These are phyloP conservation scores for Orius laevigatus DNA, from an alignment of 1,140 invertebrate genomes.

Conservation along the genomic window DNA sequence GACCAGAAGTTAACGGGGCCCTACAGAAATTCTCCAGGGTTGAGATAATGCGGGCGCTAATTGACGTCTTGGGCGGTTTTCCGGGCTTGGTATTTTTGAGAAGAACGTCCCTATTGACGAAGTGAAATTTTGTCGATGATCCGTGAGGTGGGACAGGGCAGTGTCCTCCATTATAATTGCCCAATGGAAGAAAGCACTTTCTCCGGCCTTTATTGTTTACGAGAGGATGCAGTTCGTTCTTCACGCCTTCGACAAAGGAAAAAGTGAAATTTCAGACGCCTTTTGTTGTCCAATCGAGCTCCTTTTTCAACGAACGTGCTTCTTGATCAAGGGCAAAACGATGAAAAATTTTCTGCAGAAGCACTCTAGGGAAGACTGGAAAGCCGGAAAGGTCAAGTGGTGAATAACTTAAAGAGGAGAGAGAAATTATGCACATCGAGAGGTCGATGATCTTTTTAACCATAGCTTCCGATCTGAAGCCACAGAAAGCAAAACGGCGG, in stretches of 20 bases:
- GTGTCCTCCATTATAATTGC: slow-evolving; percentile 4
- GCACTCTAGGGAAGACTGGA: neutral
- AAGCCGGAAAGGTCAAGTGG: too few species aligned
- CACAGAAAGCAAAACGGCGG: too few species aligned
- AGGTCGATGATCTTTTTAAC: slow-evolving; percentile 25
- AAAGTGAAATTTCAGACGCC: slow-evolving; percentile 6
- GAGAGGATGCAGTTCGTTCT: neutral
- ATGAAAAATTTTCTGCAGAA: neutral
- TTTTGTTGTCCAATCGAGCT: neutral
- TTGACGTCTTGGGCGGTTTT: neutral
- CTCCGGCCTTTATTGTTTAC: neutral
- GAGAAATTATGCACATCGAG: neutral
- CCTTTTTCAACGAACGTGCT: neutral
- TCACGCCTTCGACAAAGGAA: slow-evolving; percentile 1
- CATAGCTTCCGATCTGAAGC: too few species aligned
- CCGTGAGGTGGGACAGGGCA: neutral
- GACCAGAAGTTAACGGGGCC: too few species aligned
- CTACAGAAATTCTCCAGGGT: too few species aligned
- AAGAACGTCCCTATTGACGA: neutral
- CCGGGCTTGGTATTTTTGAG: neutral
- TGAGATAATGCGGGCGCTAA: too few species aligned
- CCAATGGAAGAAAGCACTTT: neutral
- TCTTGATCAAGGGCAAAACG: neutral
- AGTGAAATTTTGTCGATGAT: neutral
- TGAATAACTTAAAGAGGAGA: neutral